These are phyloP conservation scores for Adelphocoris suturalis DNA, from an alignment of 2,888 invertebrate species.

Conservation along the genomic window DNA sequence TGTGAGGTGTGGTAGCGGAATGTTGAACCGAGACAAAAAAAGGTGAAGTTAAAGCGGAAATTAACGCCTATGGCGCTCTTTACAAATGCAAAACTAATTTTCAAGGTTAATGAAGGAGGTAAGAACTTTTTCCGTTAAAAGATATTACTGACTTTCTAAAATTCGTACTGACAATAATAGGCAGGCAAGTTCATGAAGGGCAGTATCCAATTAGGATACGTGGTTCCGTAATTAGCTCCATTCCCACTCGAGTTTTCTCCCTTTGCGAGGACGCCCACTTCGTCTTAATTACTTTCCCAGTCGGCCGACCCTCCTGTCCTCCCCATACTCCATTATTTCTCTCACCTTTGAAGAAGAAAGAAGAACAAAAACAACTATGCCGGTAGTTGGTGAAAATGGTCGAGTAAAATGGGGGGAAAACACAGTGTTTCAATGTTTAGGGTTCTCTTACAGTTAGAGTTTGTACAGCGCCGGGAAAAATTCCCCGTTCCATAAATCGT, in stretches of 20 bases:
- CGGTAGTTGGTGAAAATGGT: not conserved
- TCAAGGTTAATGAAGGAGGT: too few species aligned
- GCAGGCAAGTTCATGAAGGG: slow-evolving; percentile 14
- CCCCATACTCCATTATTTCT: not conserved
- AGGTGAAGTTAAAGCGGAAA: too few species aligned
- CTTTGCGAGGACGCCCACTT: slow-evolving; percentile 17
- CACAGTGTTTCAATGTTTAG: not conserved
- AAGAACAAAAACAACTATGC: not conserved
- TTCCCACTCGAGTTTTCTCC: slow-evolving; percentile 26
- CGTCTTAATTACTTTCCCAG: slow-evolving; percentile 32
- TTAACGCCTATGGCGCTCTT: too few species aligned
- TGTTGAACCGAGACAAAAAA: too few species aligned
- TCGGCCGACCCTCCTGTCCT: not conserved
- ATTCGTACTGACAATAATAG: slow-evolving; percentile 10
- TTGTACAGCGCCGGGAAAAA: not conserved
- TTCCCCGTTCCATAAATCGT: not conserved
- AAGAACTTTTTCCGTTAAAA: too few species aligned
- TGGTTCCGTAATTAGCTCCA: slow-evolving; percentile 42
- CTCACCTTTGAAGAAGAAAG: not conserved
- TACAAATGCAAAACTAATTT: too few species aligned
- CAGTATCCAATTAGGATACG: slow-evolving; percentile 47
- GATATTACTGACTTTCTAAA: not conserved
- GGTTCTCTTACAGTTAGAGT: not conserved
- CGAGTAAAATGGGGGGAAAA: not conserved
- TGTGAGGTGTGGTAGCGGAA: too few species aligned